A percentile compares a stretch with the other conserved stretches of the same genome.
Evolutionary conservation across 2,888 invertebrate genomes (phyloP).

Genomic region (Odontothrips loti): DNA sequence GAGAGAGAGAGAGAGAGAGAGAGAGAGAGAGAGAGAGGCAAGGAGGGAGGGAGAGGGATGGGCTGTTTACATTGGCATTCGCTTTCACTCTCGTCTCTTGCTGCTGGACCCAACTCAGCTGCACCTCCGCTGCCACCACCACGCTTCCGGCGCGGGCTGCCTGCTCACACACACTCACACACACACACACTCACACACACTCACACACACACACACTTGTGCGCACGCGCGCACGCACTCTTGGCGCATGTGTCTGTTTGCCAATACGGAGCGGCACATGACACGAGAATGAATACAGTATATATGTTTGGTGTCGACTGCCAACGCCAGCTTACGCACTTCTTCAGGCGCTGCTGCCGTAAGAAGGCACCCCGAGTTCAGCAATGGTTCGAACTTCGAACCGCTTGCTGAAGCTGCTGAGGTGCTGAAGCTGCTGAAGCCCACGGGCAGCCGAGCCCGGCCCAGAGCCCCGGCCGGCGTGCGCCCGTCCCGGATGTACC

Average conservation of each 20-base stretch:
- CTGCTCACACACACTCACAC: neutral
- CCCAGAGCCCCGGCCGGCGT: neutral
- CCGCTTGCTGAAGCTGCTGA: no score
- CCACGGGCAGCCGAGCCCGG: no score
- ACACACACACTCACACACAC: neutral
- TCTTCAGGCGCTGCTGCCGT: neutral
- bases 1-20: conserved; percentile 5
- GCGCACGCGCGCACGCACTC: neutral
- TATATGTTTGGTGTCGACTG: neutral
- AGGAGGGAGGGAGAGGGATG: neutral
- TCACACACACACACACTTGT: neutral
- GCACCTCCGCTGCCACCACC: neutral
- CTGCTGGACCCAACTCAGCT: neutral
- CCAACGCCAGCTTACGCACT: neutral
- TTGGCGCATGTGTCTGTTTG: neutral
- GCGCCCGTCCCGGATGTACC: neutral
- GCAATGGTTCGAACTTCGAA: no score
- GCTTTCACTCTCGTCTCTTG: conserved; percentile 19
- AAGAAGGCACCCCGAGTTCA: neutral
- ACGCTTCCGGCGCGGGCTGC: conserved; percentile 18
- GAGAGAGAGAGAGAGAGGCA: neutral
- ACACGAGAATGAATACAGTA: neutral
- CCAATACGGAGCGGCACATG: neutral
- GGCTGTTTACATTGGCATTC: conserved; percentile 25
- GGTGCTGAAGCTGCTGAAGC: no score